A percentile compares a stretch with the other conserved stretches of the same genome.
phyloP scores from a whole-genome alignment of 2,888 invertebrate genomes.

The Myopa testacea region DNA sequence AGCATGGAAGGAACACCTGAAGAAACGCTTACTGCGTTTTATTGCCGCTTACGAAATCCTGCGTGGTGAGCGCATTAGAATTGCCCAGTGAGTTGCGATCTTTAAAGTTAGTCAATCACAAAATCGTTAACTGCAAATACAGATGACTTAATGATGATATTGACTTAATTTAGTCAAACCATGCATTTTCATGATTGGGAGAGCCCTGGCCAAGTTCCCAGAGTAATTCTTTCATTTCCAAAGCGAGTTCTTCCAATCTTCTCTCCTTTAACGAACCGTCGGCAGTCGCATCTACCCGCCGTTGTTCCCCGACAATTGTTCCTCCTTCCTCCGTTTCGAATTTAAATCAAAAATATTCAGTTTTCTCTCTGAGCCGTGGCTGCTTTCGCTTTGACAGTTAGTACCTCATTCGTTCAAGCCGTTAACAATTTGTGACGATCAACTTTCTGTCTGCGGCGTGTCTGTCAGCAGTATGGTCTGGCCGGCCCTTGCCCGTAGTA shows the following conservation, averaged over 20 bases:
- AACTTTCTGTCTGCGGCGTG: slow-evolving; percentile 4
- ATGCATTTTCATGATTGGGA: background rate
- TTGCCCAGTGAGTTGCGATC: background rate
- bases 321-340: background rate
- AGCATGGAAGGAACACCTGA: slow-evolving; percentile 27
- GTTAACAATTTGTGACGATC: slow-evolving; percentile 35
- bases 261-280: too few relatives aligned
- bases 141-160: background rate
- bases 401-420: slow-evolving; percentile 30
- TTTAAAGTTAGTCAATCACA: background rate
- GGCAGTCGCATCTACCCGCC: too few relatives aligned
- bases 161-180: background rate
- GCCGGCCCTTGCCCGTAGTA: background rate
- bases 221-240: background rate
- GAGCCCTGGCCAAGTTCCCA: too few relatives aligned
- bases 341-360: background rate
- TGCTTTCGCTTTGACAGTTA: slow-evolving; percentile 13
- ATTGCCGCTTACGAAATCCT: background rate
- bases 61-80: background rate
- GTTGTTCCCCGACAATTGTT: background rate
- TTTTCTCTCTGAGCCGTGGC: background rate
- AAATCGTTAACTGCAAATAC: background rate
- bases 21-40: slow-evolving; percentile 7
- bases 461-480: background rate
- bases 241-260: background rate